Conservation (phyloP, 1,140 invertebrate species). For the Venturia canescens region DNA sequence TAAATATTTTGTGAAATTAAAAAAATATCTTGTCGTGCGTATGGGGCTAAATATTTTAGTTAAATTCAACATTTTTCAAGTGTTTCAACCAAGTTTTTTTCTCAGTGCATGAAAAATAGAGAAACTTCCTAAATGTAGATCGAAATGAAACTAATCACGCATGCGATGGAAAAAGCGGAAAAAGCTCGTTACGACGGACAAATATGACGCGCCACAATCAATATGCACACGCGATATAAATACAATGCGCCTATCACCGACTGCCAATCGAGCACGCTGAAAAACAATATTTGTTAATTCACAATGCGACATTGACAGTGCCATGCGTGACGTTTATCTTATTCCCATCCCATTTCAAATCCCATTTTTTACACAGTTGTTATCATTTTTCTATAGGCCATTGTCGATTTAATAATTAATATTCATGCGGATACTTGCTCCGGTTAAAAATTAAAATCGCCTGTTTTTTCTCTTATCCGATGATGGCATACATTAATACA, state of each 20-base stretch:
- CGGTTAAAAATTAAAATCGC: no score
- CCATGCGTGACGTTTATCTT: conserved; percentile 62
- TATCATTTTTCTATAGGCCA: conserved; percentile 47
- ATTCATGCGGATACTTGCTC: conserved; percentile 44
- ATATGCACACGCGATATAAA: conserved; percentile 63
- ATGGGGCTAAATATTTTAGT: no score
- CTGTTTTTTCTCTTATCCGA: no score
- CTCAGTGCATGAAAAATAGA: no score
- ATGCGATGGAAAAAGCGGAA: not conserved
- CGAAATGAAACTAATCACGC: not conserved
- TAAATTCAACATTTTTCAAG: no score
- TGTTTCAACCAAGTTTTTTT: no score
- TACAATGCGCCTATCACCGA: conserved; percentile 57
- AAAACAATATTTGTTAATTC: conserved; percentile 65
- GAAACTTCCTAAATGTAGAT: not conserved
- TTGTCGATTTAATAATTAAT: conserved; percentile 73
- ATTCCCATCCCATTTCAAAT: conserved; percentile 43
- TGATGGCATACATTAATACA: no score
- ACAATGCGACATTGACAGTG: conserved; percentile 55
- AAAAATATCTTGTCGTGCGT: no score
- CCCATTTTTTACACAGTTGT: not conserved
- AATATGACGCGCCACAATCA: conserved; percentile 61
- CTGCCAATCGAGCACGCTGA: conserved; percentile 56
- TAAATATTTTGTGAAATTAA: no score
- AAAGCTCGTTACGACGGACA: conserved; percentile 27